Base-by-base conservation (phyloP, 2,113 vertebrate species). In the Proteles cristata region DNA sequence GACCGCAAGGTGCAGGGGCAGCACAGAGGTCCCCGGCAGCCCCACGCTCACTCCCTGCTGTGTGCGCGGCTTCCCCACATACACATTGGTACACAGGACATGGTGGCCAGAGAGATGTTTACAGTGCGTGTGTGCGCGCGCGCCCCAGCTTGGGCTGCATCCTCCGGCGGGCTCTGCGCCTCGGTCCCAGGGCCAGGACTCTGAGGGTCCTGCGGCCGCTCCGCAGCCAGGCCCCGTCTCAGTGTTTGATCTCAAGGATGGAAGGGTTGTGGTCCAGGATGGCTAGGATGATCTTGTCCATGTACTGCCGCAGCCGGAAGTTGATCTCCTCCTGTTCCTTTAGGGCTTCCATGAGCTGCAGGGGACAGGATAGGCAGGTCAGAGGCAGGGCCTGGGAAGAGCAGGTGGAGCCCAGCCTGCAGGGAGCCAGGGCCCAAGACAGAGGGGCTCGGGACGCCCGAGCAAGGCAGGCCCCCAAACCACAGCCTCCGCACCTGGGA, bases 271-370 rank as follows among this genome's bases (percentile, higher is more conserved):
- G 99, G 98, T 99, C 99, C 97, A 99, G 98, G 98, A 99, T 99
- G 96, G 99, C 99, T 86, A 99, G 98, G 98, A 99, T 99, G 33
- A 99, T 99, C 99, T 99, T 99, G 99, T 99, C 99, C 99, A 99
- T 99, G 98, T 99, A 99, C 96, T 99, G 99, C 77, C 99, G 98
- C 85, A 99, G 98, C 33, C 99, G 99, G 86, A 99, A 98, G 97
- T 99, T 99, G 97, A 99, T 99, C 97, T 99, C 99, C 95, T 99
- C 99, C 98, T 99, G 99, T 95, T 99, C 99, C 98, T 99, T 99
- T 55, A 99, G 98, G 96, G 99, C 99, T 97, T 99, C 99, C 99
- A 99, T 99, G 81, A 99, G 98, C 99, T 99, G 98, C 71, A 98
- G 98, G n/a, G 74, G 84, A 98, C 10, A 83, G 90, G 94, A 95